These are phyloP conservation scores for Diplosoma virens DNA, from an alignment of 23 tunicate species.

Conservation along the genomic window DNA sequence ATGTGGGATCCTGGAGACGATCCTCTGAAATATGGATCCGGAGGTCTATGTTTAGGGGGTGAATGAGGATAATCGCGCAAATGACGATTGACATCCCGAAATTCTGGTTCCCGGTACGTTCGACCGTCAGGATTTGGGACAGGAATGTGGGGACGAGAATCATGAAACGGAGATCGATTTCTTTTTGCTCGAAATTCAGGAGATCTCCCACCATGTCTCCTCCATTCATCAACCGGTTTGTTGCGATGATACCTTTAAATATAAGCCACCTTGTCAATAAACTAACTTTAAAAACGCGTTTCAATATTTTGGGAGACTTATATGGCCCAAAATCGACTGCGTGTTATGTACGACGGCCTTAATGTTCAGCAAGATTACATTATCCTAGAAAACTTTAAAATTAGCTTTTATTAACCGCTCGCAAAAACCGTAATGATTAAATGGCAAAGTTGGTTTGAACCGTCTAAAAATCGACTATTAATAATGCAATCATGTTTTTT, in stretches of 20 bases:
- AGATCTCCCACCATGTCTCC: constrained; percentile 41
- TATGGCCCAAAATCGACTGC: no score
- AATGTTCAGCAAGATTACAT: no score
- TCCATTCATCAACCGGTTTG: constrained; percentile 23
- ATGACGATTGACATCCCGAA: constrained; percentile 39
- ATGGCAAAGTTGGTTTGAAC: no score
- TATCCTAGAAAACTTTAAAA: no score
- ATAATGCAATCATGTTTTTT: no score
- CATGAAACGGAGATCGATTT: constrained; percentile 37
- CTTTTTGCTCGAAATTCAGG: constrained; percentile 42
- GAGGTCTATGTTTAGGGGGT: constrained; percentile 48
- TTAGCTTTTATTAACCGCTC: no score
- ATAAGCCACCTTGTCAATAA: no score
- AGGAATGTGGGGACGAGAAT: constrained; percentile 33
- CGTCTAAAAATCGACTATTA: no score
- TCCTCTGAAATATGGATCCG: constrained; percentile 28
- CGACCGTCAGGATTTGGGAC: constrained; percentile 42
- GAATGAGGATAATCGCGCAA: constrained; percentile 46
- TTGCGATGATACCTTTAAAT: not conserved
- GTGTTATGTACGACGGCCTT: no score
- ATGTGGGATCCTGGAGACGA: constrained; percentile 43
- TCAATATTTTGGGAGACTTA: no score
- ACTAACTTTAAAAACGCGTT: no score
- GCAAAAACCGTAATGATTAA: no score
- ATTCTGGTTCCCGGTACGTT: constrained; percentile 33